Conservation (phyloP, 2,113 vertebrate genomes). For the Falcunculus frontatus region DNA sequence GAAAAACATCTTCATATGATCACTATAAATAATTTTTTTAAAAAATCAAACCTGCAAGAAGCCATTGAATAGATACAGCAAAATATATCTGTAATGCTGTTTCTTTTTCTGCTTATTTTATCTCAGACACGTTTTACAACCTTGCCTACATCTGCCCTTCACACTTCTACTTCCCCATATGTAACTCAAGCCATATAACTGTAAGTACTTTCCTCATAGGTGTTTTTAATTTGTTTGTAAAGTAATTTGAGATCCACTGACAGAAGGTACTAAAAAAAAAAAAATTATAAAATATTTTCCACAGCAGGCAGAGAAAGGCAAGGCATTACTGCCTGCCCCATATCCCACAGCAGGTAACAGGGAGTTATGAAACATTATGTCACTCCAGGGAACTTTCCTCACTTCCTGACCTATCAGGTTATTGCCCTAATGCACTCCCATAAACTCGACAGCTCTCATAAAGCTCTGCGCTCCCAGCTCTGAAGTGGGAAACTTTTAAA, state of each 20-base stretch:
- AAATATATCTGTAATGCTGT: not conserved
- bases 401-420: constrained; percentile 16
- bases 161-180: not conserved
- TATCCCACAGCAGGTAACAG: not conserved
- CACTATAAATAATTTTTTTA: not conserved
- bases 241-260: not conserved
- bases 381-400: not conserved
- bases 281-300: not conserved
- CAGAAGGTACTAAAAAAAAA: not conserved
- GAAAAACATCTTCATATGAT: not conserved
- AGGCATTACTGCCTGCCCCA: not conserved
- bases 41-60: not conserved
- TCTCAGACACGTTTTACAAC: not conserved
- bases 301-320: not conserved
- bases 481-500: not conserved
- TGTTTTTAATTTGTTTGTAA: constrained; percentile 38
- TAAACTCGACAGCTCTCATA: constrained; percentile 1
- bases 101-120: not conserved
- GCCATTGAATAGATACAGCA: not conserved
- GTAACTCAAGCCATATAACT: not conserved
- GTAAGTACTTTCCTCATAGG: not conserved
- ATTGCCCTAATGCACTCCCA: not conserved
- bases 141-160: not conserved
- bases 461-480: not conserved
- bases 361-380: not conserved